A percentile compares a stretch with the other conserved stretches of the same genome.
Conservation (phyloP, 2,888 invertebrate species). For the Agrotis clavis region DNA sequence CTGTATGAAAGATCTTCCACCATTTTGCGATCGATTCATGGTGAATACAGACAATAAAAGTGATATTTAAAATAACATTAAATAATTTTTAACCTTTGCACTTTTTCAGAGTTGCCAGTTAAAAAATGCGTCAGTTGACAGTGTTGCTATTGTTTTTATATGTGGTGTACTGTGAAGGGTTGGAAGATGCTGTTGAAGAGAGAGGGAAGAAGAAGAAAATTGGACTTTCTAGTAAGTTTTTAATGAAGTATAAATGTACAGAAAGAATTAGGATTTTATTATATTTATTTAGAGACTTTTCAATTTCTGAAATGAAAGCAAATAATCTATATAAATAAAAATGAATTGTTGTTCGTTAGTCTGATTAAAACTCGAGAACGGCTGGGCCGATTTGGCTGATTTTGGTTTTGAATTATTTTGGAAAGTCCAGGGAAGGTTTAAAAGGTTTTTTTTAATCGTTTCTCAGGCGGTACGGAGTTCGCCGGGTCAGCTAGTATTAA, state of each 20-base stretch:
- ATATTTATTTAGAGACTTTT: background rate
- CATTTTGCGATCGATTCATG: constrained; percentile 50
- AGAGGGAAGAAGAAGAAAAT: constrained; percentile 87
- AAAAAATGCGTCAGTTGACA: constrained; percentile 65
- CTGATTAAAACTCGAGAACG: too few relatives aligned
- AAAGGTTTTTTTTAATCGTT: too few relatives aligned
- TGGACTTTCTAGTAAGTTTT: constrained; percentile 81
- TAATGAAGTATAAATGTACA: background rate
- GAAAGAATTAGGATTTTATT: background rate
- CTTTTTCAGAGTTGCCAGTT: constrained; percentile 30
- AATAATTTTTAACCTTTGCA: constrained; percentile 10
- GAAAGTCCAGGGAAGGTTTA: too few relatives aligned
- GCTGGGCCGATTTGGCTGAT: too few relatives aligned
- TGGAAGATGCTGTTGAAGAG: constrained; percentile 72
- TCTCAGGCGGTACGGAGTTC: too few relatives aligned
- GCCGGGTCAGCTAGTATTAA: too few relatives aligned
- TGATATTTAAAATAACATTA: constrained; percentile 9
- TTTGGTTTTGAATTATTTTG: too few relatives aligned
- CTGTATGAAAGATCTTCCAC: constrained; percentile 21
- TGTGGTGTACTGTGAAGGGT: constrained; percentile 68
- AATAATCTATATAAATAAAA: too few relatives aligned
- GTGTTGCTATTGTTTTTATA: constrained; percentile 66
- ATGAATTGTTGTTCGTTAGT: too few relatives aligned
- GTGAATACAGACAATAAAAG: constrained; percentile 48
- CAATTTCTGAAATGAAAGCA: background rate